Evolutionary conservation across 2,113 vertebrate species (phyloP), one percentile per base, ranked within the genome.

Genomic region (Anguilla rostrata): DNA sequence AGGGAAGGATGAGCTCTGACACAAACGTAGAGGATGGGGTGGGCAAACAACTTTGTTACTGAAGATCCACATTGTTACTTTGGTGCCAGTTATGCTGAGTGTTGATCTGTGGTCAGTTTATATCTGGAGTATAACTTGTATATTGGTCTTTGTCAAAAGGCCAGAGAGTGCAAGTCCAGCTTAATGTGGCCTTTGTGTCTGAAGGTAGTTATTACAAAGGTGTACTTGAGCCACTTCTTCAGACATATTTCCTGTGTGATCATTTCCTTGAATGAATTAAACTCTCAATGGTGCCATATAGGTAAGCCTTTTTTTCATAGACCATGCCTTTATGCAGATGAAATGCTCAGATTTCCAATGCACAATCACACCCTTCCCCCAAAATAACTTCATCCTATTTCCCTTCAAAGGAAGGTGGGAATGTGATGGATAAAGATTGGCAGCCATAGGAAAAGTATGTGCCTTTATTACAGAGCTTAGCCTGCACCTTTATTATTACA

Each of bases 1-100:
- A 57, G 87, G 89, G 71, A 89, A 85, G 20, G 94, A 94, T 4
- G 95, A 96, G 87, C 92, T 96, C 63, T 95, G 92, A 95, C 26
- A 41, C 22, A 56, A 40, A 40, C 75, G 18, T 39, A 39, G 75
- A 3, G 22, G 20, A 63, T 20, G 22, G 2, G n/a, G 71, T 75
- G 26, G 71, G 63, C 63, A 71, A 71, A 26, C 26, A n/a, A 71
- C 20, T 39, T 26, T 78, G 78, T 39, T 39, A n/a, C 29, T 14
- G 78, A 16, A n/a, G 26, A 71, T 22, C n/a, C 5, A n/a, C 26
- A 34, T 1, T 75, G 26, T 66, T 60, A 26, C 26, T 12, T 34
- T 78, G 75, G 60, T 5, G 39, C 39, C 29, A 39, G 78, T 79
- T 79, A 14, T 79, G 22, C 26, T 9, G 9, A n/a, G 20, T 71